Percentiles rank a stretch among this genome's conserved stretches.
These are phyloP conservation scores for Choreutis nemorana DNA, from an alignment of 2,888 invertebrate species.

Conservation along the genomic window DNA sequence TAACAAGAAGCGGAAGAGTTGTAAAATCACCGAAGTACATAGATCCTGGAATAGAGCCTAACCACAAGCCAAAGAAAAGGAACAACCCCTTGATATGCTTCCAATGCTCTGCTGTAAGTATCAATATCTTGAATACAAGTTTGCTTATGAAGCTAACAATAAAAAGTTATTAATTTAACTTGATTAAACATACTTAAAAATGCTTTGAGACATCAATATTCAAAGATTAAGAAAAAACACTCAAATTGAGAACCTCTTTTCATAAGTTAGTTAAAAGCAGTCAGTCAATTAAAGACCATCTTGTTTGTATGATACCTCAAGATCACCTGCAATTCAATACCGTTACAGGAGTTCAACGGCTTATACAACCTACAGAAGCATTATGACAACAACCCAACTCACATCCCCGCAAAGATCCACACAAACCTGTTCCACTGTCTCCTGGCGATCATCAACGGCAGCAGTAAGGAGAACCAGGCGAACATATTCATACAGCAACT, in stretches of 20 bases:
- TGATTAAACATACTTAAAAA: no score
- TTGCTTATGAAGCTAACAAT: no score
- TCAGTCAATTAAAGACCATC: no score
- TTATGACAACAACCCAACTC: conserved; percentile 46
- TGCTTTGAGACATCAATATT: no score
- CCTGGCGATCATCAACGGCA: conserved; percentile 38
- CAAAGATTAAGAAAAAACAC: no score
- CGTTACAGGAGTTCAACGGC: conserved; percentile 44
- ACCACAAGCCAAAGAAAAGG: conserved; percentile 33
- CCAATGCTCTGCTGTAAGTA: conserved; percentile 44
- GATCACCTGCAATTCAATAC: no score
- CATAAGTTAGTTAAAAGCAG: no score
- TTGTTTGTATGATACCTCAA: no score
- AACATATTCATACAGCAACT: conserved; percentile 47
- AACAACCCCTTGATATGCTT: conserved; percentile 29
- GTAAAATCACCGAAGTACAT: conserved; percentile 45
- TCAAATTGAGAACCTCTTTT: no score
- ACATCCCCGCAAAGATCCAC: conserved; percentile 42
- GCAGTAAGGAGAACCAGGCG: conserved; percentile 31
- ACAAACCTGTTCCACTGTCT: conserved; percentile 49
- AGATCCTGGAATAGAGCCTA: conserved; percentile 24
- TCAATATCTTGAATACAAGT: neutral
- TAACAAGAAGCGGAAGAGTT: conserved; percentile 48
- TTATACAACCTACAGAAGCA: conserved; percentile 48
- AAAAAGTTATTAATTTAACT: no score